A percentile compares a stretch with the other conserved stretches of the same genome.
phyloP scores from a whole-genome alignment of 2,888 invertebrate species.

The Malthinus seriepunctatus region DNA sequence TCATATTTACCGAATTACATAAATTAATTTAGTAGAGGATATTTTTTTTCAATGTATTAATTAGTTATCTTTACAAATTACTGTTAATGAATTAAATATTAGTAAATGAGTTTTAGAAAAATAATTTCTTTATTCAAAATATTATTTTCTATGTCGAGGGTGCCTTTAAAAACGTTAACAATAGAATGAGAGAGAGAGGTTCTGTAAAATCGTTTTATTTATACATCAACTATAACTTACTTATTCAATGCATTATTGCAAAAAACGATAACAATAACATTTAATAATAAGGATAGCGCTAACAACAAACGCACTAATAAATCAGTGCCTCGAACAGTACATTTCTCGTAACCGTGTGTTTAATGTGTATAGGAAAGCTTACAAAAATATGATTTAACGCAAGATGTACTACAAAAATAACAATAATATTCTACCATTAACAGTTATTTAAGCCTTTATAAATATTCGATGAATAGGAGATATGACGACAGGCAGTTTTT shows the following conservation, averaged over 20 bases:
- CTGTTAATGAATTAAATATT: too few relatives aligned
- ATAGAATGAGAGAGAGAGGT: too few relatives aligned
- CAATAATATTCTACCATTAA: constrained; percentile 29
- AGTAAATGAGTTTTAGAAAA: too few relatives aligned
- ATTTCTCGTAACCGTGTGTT: constrained; percentile 14
- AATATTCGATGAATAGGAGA: constrained; percentile 20
- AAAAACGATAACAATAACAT: constrained; percentile 30
- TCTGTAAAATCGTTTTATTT: constrained; percentile 20
- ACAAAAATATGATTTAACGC: constrained; percentile 36
- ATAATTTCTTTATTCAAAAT: too few relatives aligned
- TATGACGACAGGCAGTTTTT: constrained; percentile 9
- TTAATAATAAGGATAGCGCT: constrained; percentile 22
- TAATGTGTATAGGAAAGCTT: constrained; percentile 31
- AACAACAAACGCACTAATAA: constrained; percentile 30
- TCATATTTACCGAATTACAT: too few relatives aligned
- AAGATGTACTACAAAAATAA: constrained; percentile 34
- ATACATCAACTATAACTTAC: constrained; percentile 27
- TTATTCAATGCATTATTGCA: constrained; percentile 24
- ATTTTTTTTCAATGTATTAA: too few relatives aligned
- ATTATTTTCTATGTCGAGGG: too few relatives aligned
- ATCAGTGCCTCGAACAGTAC: constrained; percentile 22
- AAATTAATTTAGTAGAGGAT: too few relatives aligned
- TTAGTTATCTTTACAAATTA: too few relatives aligned
- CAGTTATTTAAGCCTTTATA: constrained; percentile 29
- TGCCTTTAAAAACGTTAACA: too few relatives aligned